A percentile compares a stretch with the other conserved stretches of the same genome.
Conservation (phyloP, 2,888 invertebrate genomes). For the Coelogynopora nodosa region DNA sequence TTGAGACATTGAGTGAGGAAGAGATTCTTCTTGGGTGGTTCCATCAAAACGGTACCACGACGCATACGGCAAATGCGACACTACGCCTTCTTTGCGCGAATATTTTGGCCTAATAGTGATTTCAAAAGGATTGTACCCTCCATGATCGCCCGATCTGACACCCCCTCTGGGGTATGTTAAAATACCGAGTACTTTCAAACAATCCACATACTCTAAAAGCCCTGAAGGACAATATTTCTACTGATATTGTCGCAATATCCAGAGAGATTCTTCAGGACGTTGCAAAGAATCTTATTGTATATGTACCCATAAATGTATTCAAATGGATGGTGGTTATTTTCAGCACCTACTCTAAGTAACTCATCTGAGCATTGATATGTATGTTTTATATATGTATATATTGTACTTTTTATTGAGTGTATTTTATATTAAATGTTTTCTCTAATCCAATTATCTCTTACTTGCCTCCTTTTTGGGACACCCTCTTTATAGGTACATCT, state of each 20-base stretch:
- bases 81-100: background rate
- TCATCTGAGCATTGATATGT: no score
- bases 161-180: background rate
- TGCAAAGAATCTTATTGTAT: background rate
- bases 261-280: background rate
- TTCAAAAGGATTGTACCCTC: background rate
- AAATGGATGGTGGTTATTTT: no score
- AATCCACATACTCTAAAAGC: background rate
- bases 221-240: background rate
- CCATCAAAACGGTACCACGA: background rate
- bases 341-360: no score
- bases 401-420: no score
- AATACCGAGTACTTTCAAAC: background rate
- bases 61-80: background rate
- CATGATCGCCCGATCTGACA: background rate
- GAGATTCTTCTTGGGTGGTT: background rate
- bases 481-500: no score
- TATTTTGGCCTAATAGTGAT: background rate
- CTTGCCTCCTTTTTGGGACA: no score
- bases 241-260: background rate
- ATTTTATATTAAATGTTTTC: no score
- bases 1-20: background rate
- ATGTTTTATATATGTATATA: no score
- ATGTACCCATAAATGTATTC: no score
- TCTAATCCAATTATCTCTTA: no score